Base-by-base conservation (phyloP, 2,888 invertebrate species). In the Ectemnius lituratus region DNA sequence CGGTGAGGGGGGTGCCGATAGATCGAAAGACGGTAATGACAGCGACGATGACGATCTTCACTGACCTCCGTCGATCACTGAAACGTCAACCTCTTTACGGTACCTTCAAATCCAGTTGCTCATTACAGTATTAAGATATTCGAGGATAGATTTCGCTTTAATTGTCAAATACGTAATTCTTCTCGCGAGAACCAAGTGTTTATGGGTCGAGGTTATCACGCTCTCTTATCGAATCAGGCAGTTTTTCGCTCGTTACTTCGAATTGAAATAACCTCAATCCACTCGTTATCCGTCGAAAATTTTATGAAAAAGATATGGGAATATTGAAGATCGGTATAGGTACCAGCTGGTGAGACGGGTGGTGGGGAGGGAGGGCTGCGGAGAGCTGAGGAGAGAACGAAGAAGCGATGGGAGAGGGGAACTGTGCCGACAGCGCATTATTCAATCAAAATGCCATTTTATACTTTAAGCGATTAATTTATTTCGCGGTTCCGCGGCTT, bases 71-170 rank as follows among this genome's bases (percentile, higher is more conserved):
- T 88, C 88, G 79, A 86, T 84, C 83, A 82, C 75, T 79, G 79
- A 83, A 71, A 86, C 85, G 83, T 85, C 86, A 84, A 83, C 84
- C 84, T 88, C 86, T 86, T 87, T 86, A 85, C 85, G 87, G 88
- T 88, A 90, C 88, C 90, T 90, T 89, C 88, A 84, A 86, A 88
- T 85, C 87, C 87, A 90, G 87, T 89, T 88, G 90, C 90, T 89
- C 89, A 87, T 88, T 90, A 89, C 90, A 90, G 90, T 90, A 90
- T 90, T 90, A 90, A 90, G 90, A 88, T 88, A 90, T 90, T 89
- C 88, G 90, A 89, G 89, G 88, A 80, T 90, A 90, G 89, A 88
- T 88, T 88, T 89, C 89, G 90, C 90, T 90, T 90, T 90, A 88
- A 90, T 87, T 90, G 90, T 90, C 90, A 89, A 83, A 90, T 90